Percentiles rank a stretch among this genome's conserved stretches.
Conservation (phyloP, 2,113 vertebrate species). For the Hypomesus transpacificus region DNA sequence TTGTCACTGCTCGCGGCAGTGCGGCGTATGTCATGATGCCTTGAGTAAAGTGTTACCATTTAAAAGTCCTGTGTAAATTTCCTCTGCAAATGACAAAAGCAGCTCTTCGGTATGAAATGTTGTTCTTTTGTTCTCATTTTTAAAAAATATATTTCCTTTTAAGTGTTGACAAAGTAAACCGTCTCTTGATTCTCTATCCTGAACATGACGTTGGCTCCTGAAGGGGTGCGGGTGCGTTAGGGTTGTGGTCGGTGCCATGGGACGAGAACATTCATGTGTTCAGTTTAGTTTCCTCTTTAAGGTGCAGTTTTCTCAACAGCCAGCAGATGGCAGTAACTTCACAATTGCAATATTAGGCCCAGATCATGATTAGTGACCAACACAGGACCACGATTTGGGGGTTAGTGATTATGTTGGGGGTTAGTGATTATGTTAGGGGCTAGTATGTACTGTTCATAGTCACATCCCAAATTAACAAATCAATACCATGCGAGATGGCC, state of each 20-base stretch:
- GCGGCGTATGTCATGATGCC: constrained; percentile 38
- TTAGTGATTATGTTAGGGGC: too few species aligned
- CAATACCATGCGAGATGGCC: too few species aligned
- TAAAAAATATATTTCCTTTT: constrained; percentile 97
- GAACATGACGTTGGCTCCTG: neutral
- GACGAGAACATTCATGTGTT: neutral
- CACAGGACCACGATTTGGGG: too few species aligned
- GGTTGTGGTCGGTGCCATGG: neutral
- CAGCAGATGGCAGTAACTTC: too few species aligned
- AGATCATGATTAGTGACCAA: too few species aligned
- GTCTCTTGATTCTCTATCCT: constrained; percentile 66
- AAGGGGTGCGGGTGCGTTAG: constrained; percentile 1
- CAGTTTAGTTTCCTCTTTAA: too few species aligned
- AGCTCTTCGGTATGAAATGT: constrained; percentile 86
- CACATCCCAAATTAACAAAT: too few species aligned
- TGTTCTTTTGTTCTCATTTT: constrained; percentile 74
- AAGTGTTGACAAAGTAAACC: constrained; percentile 88
- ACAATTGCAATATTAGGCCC: too few species aligned
- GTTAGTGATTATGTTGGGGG: too few species aligned
- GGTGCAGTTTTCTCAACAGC: too few species aligned
- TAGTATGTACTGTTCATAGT: too few species aligned
- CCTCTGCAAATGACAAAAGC: constrained; percentile 89
- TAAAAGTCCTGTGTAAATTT: constrained; percentile 80
- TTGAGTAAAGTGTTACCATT: constrained; percentile 55
- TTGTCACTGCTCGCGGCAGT: neutral